phyloP scores from a whole-genome alignment of 2,888 invertebrate species.

The Brassicogethes aeneus region DNA sequence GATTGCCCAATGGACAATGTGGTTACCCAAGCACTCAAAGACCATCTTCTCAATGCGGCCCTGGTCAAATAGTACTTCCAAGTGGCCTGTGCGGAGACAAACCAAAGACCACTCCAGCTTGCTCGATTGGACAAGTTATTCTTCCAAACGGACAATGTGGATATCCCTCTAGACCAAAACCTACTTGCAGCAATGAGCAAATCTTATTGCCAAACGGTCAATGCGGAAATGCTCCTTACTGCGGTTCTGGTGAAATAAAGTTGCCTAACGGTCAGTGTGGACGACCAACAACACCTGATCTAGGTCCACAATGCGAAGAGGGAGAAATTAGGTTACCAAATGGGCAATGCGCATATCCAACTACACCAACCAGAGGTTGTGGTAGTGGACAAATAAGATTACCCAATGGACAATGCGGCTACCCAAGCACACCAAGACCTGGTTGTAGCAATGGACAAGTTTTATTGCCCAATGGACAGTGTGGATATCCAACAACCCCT shows the following conservation, averaged over 20 bases:
- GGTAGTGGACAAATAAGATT: background rate
- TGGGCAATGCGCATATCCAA: slow-evolving; percentile 10
- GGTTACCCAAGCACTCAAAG: slow-evolving; percentile 11
- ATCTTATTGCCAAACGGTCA: background rate
- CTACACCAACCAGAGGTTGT: background rate
- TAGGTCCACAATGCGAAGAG: background rate
- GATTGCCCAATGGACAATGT: slow-evolving; percentile 12
- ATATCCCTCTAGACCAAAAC: slow-evolving; percentile 9
- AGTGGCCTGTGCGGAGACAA: slow-evolving; percentile 4
- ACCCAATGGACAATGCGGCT: slow-evolving; percentile 30
- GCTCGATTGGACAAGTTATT: slow-evolving; percentile 2
- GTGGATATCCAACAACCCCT: slow-evolving; percentile 12
- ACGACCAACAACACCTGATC: slow-evolving; percentile 1
- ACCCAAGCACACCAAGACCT: slow-evolving; percentile 16
- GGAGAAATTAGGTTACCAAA: slow-evolving; percentile 6
- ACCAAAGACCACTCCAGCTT: slow-evolving; percentile 13
- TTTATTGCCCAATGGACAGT: slow-evolving; percentile 16
- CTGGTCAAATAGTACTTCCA: background rate
- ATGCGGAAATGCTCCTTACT: background rate
- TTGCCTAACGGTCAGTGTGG: slow-evolving; percentile 6
- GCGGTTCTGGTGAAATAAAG: slow-evolving; percentile 1
- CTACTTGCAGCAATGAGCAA: background rate
- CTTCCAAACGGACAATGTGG: slow-evolving; percentile 5
- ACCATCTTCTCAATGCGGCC: slow-evolving; percentile 12
- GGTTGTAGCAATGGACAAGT: slow-evolving; percentile 15